phyloP scores from a whole-genome alignment of 2,888 invertebrate species.

The Oscheius sp. region DNA sequence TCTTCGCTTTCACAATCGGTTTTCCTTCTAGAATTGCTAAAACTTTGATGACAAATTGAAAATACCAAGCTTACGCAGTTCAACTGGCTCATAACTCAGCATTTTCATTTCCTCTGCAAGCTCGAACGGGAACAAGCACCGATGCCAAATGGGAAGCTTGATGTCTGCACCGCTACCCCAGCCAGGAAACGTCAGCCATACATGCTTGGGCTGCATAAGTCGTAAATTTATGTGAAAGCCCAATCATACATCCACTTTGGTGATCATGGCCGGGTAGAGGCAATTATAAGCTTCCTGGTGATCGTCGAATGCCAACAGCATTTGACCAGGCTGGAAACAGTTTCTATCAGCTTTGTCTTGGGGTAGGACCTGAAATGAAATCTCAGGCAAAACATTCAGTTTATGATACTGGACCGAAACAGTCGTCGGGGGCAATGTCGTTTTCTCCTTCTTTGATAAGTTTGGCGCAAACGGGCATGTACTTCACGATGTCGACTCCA shows the following conservation, averaged over 20 bases:
- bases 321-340: slow-evolving; percentile 1
- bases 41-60: no score
- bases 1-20: neutral
- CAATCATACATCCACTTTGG: neutral
- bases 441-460: slow-evolving; percentile 1
- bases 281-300: neutral
- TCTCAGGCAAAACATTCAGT: no score
- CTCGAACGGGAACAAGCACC: slow-evolving; percentile 3
- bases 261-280: slow-evolving; percentile 5
- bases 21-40: neutral
- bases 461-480: neutral
- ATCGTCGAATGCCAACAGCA: slow-evolving; percentile 10
- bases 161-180: slow-evolving; percentile 13
- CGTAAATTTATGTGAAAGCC: neutral
- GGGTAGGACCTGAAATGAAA: no score
- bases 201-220: neutral
- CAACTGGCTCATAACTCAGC: neutral
- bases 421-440: neutral
- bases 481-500: neutral
- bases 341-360: neutral
- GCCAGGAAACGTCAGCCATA: slow-evolving; percentile 1
- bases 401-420: neutral
- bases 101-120: neutral
- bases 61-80: neutral
- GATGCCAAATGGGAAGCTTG: neutral